Conservation (phyloP, 2,113 vertebrate species). For the Pluvialis apricaria region DNA sequence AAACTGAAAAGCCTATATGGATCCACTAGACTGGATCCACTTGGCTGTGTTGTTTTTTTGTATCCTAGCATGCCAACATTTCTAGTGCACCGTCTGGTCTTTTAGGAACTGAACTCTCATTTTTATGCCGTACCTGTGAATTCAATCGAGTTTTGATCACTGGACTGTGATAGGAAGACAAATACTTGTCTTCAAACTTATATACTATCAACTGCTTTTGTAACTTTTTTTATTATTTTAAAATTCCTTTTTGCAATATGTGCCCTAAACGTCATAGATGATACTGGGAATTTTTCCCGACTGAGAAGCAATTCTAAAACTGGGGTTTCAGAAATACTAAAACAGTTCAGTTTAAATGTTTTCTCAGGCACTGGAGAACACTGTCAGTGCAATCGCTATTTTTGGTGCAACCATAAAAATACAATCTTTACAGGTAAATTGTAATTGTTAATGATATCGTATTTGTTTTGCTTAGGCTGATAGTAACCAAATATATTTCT, state of each 20-base stretch:
- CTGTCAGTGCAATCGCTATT: neutral
- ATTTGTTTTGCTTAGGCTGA: neutral
- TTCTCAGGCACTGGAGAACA: neutral
- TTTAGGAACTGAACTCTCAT: neutral
- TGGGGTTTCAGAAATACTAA: neutral
- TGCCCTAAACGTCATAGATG: neutral
- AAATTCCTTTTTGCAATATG: neutral
- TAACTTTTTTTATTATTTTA: neutral
- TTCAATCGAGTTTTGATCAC: neutral
- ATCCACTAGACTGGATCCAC: neutral
- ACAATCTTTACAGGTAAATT: neutral
- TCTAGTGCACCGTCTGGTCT: neutral
- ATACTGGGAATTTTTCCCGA: neutral
- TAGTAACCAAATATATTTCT: neutral
- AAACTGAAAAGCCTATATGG: neutral
- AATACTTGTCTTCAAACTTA: neutral
- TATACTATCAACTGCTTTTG: neutral
- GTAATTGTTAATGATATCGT: neutral
- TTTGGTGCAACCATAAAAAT: neutral
- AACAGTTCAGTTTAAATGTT: neutral
- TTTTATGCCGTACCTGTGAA: neutral
- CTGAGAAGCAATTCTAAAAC: neutral
- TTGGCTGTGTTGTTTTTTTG: neutral
- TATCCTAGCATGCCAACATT: neutral
- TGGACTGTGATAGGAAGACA: neutral